Evolutionary conservation across 1,140 invertebrate genomes (phyloP), one percentile per base, ranked within the genome.

Genomic region (Orius insidiosus): DNA sequence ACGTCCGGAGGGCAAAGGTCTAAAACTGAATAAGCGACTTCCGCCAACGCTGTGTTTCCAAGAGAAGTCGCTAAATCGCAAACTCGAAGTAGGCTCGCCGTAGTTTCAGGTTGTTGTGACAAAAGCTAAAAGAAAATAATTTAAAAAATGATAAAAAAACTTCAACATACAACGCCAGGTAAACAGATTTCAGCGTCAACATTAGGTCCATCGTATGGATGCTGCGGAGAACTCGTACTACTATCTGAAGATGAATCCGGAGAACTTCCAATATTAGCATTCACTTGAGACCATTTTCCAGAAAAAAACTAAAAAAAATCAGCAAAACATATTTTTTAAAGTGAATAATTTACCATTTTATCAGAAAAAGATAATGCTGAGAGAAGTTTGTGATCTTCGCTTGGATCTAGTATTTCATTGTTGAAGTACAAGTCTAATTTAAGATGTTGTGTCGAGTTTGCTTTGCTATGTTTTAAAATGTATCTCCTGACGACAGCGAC

Each of bases 351-450:
- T 60, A 93, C 80, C 70, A 81, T 84, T 77, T 95, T 95, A 66
- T 96, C 89, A 53, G 85, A 68, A 38, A 93, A 69, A 37, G 80
- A 80, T 57, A 90, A 78, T 59, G 93, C 81, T 11, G 79, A 83
- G 31, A 96, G 70, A 13, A 89, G 73, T 69, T 88, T 87, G 53
- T 81, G 75, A 63, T 95, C 89, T 54, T 93, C 86, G 34, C 74
- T 70, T 32, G 80, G 76, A 58, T 95, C 90, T 39, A 95, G 67
- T 5, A 81, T 62, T 59, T 96, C 92, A 8, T 82, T 84, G 62
- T 92, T 93, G 8, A 88, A 67, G 63, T 81, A 92, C 51, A 95
- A 69, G 63, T 96, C 89, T 44, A 94, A 69, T 66, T 93, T 92
- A 9, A 82, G 75, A 57, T 78, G 64, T 45, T 72, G 68, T n/a